phyloP scores from a whole-genome alignment of 2,888 invertebrate species.

The Synanthedon andrenaeformis region DNA sequence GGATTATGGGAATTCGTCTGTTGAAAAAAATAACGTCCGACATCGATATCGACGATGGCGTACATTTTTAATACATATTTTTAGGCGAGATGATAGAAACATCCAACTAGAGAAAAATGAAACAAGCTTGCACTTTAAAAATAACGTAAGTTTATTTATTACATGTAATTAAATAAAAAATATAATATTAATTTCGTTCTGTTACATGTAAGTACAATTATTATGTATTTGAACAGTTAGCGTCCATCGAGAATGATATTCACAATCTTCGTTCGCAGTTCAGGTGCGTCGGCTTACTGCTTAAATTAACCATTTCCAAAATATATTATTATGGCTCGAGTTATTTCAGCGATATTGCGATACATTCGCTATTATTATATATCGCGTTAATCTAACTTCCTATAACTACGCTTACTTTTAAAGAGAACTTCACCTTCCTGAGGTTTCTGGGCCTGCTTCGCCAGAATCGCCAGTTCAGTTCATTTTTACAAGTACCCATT shows the following conservation, averaged over 20 bases:
- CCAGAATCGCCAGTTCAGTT: too few species aligned
- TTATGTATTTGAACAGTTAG: too few species aligned
- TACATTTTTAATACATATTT: too few species aligned
- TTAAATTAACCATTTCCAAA: slow-evolving; percentile 38
- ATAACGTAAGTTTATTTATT: slow-evolving; percentile 71
- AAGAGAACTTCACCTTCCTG: slow-evolving; percentile 15
- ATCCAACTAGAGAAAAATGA: not conserved
- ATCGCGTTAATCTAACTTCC: slow-evolving; percentile 53
- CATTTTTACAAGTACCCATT: too few species aligned
- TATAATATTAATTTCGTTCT: slow-evolving; percentile 50
- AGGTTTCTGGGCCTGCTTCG: too few species aligned
- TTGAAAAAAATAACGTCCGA: too few species aligned
- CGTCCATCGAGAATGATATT: too few species aligned
- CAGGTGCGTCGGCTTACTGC: too few species aligned
- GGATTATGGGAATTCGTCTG: too few species aligned
- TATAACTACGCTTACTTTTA: slow-evolving; percentile 54
- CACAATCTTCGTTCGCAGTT: too few species aligned
- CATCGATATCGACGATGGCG: too few species aligned
- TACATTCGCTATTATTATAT: slow-evolving; percentile 40
- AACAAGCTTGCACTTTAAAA: slow-evolving; percentile 46
- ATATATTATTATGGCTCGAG: slow-evolving; percentile 69
- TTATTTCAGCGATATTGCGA: slow-evolving; percentile 28
- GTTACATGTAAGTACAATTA: slow-evolving; percentile 30
- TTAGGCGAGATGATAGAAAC: too few species aligned
- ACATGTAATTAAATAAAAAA: slow-evolving; percentile 68